These are phyloP conservation scores for Argyresthia goedartella DNA, from an alignment of 2,888 invertebrate genomes.

Conservation along the genomic window DNA sequence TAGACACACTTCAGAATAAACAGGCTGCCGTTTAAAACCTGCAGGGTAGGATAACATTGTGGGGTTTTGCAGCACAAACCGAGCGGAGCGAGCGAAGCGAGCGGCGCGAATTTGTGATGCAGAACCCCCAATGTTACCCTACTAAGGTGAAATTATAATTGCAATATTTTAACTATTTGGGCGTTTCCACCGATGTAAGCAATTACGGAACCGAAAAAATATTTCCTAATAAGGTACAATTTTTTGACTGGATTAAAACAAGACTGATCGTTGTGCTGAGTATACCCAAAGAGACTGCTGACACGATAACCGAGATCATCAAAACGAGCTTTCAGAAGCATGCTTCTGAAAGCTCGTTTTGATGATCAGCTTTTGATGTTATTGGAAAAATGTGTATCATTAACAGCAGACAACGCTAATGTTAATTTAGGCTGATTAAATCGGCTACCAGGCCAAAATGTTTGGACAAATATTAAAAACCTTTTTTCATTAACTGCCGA, in stretches of 20 bases:
- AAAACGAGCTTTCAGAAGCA: neutral
- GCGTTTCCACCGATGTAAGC: conserved; percentile 21
- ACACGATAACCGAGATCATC: neutral
- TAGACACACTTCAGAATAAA: no score
- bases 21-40: no score
- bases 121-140: no score
- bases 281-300: no score
- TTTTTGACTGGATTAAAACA: neutral
- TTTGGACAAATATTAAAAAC: conserved; percentile 1
- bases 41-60: no score
- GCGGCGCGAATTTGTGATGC: no score
- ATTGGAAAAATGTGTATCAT: neutral
- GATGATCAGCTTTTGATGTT: no score
- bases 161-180: conserved; percentile 17
- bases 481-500: no score
- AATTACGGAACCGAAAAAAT: conserved; percentile 22
- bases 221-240: conserved; percentile 18
- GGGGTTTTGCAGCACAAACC: no score
- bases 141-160: conserved; percentile 16
- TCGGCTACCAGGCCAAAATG: neutral
- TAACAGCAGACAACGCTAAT: conserved; percentile 1
- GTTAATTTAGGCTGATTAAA: neutral
- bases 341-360: no score
- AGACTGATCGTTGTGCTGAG: no score
- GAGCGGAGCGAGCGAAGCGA: no score